phyloP scores from a whole-genome alignment of 2,113 vertebrate genomes.

The Seriola dumerili region DNA sequence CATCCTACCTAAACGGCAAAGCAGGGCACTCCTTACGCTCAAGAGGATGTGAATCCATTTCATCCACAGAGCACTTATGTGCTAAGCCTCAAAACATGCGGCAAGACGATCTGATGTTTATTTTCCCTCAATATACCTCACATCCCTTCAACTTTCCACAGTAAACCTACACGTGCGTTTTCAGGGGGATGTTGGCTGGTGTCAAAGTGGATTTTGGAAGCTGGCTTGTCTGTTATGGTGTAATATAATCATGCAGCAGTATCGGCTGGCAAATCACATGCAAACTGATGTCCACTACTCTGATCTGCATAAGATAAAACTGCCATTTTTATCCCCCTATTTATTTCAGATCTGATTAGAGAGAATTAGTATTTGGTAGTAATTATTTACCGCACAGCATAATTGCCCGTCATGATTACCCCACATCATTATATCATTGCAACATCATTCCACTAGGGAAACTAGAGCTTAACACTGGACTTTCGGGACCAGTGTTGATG shows the following conservation, averaged over 20 bases:
- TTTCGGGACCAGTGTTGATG: not conserved
- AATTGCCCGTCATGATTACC: conserved; percentile 41
- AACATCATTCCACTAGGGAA: conserved; percentile 11
- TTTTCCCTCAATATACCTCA: conserved; percentile 53
- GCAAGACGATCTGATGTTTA: conserved; percentile 58
- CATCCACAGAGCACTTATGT: conserved; percentile 73
- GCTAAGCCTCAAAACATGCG: conserved; percentile 62
- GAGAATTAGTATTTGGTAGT: conserved; percentile 32
- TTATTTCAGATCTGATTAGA: conserved; percentile 53
- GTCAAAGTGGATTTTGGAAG: conserved; percentile 35
- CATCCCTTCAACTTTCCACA: conserved; percentile 50
- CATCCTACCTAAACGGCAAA: conserved; percentile 52
- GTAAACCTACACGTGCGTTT: conserved; percentile 58
- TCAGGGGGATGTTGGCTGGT: conserved; percentile 33
- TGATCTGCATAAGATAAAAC: conserved; percentile 25
- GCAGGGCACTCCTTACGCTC: conserved; percentile 56
- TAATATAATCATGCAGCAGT: conserved; percentile 26
- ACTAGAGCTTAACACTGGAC: conserved; percentile 15
- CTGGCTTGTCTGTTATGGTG: conserved; percentile 14
- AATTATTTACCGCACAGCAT: conserved; percentile 38
- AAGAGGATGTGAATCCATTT: conserved; percentile 73
- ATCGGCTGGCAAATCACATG: conserved; percentile 25
- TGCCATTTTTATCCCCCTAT: conserved; percentile 18
- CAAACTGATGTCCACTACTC: conserved; percentile 8
- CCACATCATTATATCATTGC: conserved; percentile 13